Percentiles rank a stretch among this genome's conserved stretches.
phyloP scores from a whole-genome alignment of 2,797 vertebrate genomes.

The Myotis pilosus region DNA sequence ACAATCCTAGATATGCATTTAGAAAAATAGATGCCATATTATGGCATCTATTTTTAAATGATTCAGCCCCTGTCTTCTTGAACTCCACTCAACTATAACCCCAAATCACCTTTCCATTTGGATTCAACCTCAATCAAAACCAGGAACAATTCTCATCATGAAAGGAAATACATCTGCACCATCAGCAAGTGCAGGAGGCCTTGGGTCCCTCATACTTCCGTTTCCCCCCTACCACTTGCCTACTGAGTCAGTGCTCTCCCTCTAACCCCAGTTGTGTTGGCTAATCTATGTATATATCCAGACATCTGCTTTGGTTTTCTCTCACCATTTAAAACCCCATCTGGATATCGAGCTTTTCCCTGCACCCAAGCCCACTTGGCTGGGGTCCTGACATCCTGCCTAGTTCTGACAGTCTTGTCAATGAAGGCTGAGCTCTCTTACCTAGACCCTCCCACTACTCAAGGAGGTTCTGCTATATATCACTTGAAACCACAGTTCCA shows the following conservation, averaged over 20 bases:
- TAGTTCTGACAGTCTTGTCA: slow-evolving; percentile 40
- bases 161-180: background rate
- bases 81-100: background rate
- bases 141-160: background rate
- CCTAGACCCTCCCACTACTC: background rate
- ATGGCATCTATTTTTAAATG: background rate
- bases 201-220: background rate
- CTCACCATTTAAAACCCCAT: slow-evolving; percentile 33
- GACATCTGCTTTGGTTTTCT: slow-evolving; percentile 52
- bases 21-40: background rate
- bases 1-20: background rate
- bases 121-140: background rate
- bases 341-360: slow-evolving; percentile 4
- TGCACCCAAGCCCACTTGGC: slow-evolving; percentile 17
- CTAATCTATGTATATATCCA: background rate
- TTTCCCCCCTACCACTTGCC: background rate
- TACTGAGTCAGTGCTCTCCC: background rate
- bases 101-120: background rate
- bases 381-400: background rate
- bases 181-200: background rate
- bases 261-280: background rate
- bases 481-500: slow-evolving; percentile 44
- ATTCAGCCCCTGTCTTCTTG: background rate
- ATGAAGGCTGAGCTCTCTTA: slow-evolving; percentile 27
- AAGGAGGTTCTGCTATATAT: slow-evolving; percentile 48